Percentiles rank a stretch among this genome's conserved stretches.
Evolutionary conservation across 2,113 vertebrate species (phyloP).

Genomic region (Fregetta grallaria): DNA sequence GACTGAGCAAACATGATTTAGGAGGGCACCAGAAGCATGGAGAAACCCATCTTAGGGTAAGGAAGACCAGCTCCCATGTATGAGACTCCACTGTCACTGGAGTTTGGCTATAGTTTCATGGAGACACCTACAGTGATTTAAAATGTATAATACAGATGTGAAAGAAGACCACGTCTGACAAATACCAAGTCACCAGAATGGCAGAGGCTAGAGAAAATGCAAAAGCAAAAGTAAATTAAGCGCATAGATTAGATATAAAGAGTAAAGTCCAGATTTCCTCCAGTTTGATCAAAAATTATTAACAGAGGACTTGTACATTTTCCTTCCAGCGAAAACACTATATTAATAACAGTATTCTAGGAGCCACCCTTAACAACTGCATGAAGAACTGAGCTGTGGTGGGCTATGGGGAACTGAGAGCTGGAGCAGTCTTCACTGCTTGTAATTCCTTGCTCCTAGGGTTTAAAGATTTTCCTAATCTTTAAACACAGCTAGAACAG

Average conservation of each 20-base stretch:
- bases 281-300: background rate
- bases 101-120: background rate
- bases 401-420: background rate
- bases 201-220: background rate
- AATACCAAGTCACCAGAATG: background rate
- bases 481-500: background rate
- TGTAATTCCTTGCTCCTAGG: background rate
- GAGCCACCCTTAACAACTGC: background rate
- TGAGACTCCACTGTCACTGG: too few species aligned
- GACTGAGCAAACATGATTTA: background rate
- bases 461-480: background rate
- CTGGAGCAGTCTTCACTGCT: background rate
- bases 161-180: background rate
- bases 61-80: background rate
- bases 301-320: background rate
- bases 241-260: background rate
- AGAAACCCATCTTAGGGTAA: background rate
- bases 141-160: too few species aligned
- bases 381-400: background rate
- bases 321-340: background rate
- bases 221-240: background rate
- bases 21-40: background rate
- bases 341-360: background rate
- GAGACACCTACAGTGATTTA: background rate
- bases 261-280: background rate